Evolutionary conservation across 2,113 vertebrate species (phyloP).

Genomic region (Ceuthmochares aereus): DNA sequence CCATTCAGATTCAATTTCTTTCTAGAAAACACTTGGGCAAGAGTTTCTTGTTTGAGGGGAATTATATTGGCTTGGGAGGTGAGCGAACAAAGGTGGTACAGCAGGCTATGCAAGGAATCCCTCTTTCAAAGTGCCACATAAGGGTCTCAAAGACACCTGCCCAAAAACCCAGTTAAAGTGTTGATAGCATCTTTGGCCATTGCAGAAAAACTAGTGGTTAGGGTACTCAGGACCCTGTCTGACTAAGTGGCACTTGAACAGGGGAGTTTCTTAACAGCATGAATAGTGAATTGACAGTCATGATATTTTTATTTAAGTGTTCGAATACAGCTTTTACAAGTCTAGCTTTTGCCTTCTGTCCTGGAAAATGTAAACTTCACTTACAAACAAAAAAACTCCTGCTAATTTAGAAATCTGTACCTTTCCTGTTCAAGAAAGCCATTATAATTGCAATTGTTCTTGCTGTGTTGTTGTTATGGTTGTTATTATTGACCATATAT

Average conservation of each 20-base stretch:
- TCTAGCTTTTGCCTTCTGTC: not conserved
- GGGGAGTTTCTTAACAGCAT: not conserved
- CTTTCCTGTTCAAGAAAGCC: not conserved
- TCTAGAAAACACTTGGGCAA: not conserved
- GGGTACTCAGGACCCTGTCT: not conserved
- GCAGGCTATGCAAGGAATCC: not conserved
- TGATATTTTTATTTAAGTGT: not conserved
- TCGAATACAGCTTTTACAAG: not conserved
- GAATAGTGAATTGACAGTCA: not conserved
- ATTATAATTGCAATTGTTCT: not conserved
- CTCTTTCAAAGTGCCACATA: not conserved
- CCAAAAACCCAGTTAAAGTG: not conserved
- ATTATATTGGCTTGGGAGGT: not conserved
- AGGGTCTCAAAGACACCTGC: not conserved
- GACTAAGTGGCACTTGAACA: not conserved
- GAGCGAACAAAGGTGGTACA: not conserved
- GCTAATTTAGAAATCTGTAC: not conserved
- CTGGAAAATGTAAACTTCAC: not conserved
- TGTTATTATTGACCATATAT: not conserved
- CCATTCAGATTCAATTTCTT: not conserved
- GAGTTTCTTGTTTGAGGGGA: not conserved
- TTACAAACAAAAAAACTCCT: not conserved
- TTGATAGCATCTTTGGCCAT: rapidly evolving
- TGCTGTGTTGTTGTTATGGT: not conserved
- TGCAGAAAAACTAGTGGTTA: not conserved